Percentiles rank a stretch among this genome's conserved stretches.
Conservation (phyloP, 2,113 vertebrate genomes). For the Entosphenus tridentatus region DNA sequence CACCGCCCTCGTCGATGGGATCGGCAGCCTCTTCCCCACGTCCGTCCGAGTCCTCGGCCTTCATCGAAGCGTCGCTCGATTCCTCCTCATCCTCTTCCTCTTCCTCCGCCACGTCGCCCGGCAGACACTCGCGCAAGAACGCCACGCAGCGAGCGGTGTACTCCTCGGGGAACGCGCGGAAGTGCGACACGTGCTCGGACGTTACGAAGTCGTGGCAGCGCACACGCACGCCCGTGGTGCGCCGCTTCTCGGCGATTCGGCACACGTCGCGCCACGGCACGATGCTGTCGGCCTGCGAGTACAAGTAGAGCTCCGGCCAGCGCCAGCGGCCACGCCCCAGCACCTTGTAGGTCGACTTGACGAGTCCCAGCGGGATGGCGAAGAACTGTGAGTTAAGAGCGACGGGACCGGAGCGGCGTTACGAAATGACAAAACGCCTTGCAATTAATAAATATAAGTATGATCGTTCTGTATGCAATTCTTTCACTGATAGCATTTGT, state of each 20-base stretch:
- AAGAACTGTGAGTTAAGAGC: not conserved
- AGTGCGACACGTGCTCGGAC: constrained; percentile 52
- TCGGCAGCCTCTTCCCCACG: too few species aligned
- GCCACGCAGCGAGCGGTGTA: constrained; percentile 36
- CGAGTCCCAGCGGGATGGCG: constrained; percentile 46
- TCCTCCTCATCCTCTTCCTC: too few species aligned
- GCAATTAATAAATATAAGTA: too few species aligned
- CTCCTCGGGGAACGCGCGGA: constrained; percentile 41
- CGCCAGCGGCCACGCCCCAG: constrained; percentile 29
- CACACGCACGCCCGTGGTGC: constrained; percentile 25
- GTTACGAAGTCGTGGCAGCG: constrained; percentile 46
- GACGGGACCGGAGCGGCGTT: not conserved
- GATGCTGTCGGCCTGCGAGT: constrained; percentile 44
- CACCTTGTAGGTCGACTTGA: constrained; percentile 55
- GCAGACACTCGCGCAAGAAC: constrained; percentile 40
- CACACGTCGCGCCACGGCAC: constrained; percentile 39
- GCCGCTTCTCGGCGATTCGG: constrained; percentile 28
- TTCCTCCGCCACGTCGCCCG: not conserved
- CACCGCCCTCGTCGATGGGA: too few species aligned
- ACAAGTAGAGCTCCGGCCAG: constrained; percentile 81
- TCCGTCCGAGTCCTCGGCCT: too few species aligned
- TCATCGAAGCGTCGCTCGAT: too few species aligned
- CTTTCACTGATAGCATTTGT: too few species aligned
- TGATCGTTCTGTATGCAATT: too few species aligned
- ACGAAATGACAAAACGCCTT: too few species aligned